Percentiles rank a stretch among this genome's conserved stretches.
Evolutionary conservation across 1,140 invertebrate genomes (phyloP).

Genomic region (Dendroctonus ponderosae): DNA sequence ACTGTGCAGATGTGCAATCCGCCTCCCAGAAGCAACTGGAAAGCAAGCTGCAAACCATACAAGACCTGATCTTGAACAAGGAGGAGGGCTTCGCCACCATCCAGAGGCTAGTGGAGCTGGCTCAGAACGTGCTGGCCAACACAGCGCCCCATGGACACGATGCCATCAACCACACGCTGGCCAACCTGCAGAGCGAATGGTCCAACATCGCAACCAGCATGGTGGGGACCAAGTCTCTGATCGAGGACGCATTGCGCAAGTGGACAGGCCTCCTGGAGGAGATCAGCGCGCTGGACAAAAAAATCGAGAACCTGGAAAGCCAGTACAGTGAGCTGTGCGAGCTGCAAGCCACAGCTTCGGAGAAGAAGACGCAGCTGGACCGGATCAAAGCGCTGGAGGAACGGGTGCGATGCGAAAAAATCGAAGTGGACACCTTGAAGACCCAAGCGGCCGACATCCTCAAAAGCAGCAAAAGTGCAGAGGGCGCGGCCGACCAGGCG

Average conservation of each 20-base stretch:
- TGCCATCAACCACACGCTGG: constrained; percentile 78
- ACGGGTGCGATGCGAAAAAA: constrained; percentile 85
- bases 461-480: constrained; percentile 73
- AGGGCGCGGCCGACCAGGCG: constrained; percentile 77
- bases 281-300: constrained; percentile 81
- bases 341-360: constrained; percentile 76
- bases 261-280: constrained; percentile 87
- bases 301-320: constrained; percentile 72
- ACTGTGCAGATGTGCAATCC: constrained; percentile 78
- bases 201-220: constrained; percentile 82
- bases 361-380: constrained; percentile 83
- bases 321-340: constrained; percentile 71
- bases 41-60: constrained; percentile 77
- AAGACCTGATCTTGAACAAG: constrained; percentile 83
- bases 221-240: constrained; percentile 81
- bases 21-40: constrained; percentile 83
- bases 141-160: constrained; percentile 86
- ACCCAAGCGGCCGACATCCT: constrained; percentile 85
- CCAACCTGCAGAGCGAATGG: constrained; percentile 86
- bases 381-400: constrained; percentile 83
- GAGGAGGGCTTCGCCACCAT: constrained; percentile 89
- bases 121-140: constrained; percentile 89
- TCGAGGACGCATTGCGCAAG: constrained; percentile 88
- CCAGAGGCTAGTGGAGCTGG: constrained; percentile 82
- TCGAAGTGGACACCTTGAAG: constrained; percentile 88